Base-by-base conservation (phyloP, 2,113 vertebrate genomes). In the Notothenia rossii region DNA sequence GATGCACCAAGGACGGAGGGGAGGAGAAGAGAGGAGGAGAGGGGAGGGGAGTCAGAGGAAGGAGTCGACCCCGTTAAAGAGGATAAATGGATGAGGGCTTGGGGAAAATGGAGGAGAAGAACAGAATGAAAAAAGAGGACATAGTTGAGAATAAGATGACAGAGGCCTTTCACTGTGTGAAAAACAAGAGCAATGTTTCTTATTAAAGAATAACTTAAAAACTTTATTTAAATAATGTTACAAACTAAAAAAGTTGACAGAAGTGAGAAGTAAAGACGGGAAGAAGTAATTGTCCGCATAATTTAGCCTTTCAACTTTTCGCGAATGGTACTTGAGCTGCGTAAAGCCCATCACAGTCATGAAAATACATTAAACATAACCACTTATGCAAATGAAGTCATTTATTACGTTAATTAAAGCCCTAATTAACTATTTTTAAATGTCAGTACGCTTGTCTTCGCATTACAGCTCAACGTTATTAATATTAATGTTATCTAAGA, bases 291-390 rank as follows among this genome's bases (percentile, higher is more conserved):
- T 61, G 14, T 4, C 3, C 17, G 17, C n/a, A 49, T 40, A 22
- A 48, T 74, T 66, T 59, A 48, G 64, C 14, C 59, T 61, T 70
- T 51, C 9, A 77, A 80, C n/a, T 67, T 17, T 65, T 45, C 40
- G 61, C 33, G 3, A 75, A 71, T 45, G 25, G 51, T 22, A 25
- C 59, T 70, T 61, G 33, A 70, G 61, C 64, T 71, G 62, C 58
- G 43, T 54, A 72, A 76, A 66, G 59, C 50, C 67, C 59, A 70
- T 74, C 54, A 77, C 3, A 69, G 75, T 74, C 63, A 58, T 77
- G 36, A 63, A 82, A 80, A 82, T 77, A 58, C 50, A 82, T 80
- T 43, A 77, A 74, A 74, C 70, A 55, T 79, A 49, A 60, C 74
- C 49, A 58, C 63, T 70, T 78, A 62, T 75, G 67, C 8, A 84